These are phyloP conservation scores for Glossosoma conforme DNA, from an alignment of 1,140 invertebrate genomes.

Conservation along the genomic window DNA sequence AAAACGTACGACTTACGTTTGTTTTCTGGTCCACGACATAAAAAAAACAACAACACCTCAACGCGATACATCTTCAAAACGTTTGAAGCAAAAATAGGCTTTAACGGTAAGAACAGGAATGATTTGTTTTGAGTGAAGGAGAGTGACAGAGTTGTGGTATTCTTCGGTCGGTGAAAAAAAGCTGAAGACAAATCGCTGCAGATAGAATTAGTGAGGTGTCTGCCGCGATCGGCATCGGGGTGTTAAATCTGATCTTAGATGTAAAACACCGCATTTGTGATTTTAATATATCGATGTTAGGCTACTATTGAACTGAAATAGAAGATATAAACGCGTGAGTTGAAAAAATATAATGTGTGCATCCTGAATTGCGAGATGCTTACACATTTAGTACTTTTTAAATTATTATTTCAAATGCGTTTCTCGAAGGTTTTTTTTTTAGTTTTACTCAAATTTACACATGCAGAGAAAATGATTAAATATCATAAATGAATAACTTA, in stretches of 20 bases:
- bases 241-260: conserved; percentile 18
- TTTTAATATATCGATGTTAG: no score
- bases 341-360: not conserved
- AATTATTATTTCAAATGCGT: no score
- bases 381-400: no score
- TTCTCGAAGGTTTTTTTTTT: no score
- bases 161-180: conserved; percentile 14
- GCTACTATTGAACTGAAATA: conserved; percentile 16
- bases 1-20: not conserved
- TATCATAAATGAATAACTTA: no score
- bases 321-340: conserved; percentile 13
- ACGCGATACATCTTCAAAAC: not conserved
- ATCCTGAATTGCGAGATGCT: no score
- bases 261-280: no score
- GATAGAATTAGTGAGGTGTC: conserved; percentile 11
- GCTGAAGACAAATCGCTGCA: conserved; percentile 18
- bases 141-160: not conserved
- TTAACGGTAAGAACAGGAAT: not conserved
- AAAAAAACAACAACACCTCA: not conserved
- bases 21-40: not conserved
- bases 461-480: no score
- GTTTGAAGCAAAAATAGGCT: no score
- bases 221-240: conserved; percentile 1
- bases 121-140: not conserved
- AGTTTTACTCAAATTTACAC: no score